These are phyloP conservation scores for Drosophila oshimai DNA, from an alignment of 1,140 invertebrate species.

Conservation along the genomic window DNA sequence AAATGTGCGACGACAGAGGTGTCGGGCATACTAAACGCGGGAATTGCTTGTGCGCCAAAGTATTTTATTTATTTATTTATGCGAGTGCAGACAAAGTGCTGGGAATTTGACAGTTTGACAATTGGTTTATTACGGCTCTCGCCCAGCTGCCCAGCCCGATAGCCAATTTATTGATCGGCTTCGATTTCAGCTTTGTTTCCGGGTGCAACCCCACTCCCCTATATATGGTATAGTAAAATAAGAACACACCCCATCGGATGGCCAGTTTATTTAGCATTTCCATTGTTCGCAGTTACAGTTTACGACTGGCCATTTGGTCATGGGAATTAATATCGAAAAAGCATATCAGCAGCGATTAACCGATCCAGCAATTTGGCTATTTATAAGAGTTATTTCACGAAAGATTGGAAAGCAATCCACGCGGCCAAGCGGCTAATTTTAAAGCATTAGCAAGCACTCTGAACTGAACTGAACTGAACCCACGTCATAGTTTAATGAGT, in stretches of 20 bases:
- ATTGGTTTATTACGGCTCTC: conserved; percentile 32
- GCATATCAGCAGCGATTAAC: conserved; percentile 26
- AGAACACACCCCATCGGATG: conserved; percentile 10
- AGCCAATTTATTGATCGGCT: conserved; percentile 57
- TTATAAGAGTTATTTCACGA: conserved; percentile 54
- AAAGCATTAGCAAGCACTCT: conserved; percentile 49
- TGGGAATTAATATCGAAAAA: neutral
- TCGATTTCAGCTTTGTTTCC: conserved; percentile 34
- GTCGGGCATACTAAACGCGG: conserved; percentile 2
- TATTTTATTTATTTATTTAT: conserved; percentile 57
- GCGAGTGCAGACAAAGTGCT: conserved; percentile 24
- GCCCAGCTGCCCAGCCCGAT: conserved; percentile 24
- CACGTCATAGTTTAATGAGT: conserved; percentile 54
- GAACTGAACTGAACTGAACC: conserved; percentile 47
- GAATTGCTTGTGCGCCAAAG: conserved; percentile 24
- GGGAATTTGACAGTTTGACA: conserved; percentile 73
- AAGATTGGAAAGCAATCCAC: conserved; percentile 15
- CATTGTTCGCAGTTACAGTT: conserved; percentile 25
- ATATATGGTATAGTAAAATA: no score
- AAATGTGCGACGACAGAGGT: conserved; percentile 28
- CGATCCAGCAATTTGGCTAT: conserved; percentile 49
- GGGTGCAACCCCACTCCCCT: conserved; percentile 24
- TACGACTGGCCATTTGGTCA: neutral
- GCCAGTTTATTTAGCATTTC: conserved; percentile 11
- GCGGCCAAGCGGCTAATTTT: conserved; percentile 43